Percentiles rank a stretch among this genome's conserved stretches.
Evolutionary conservation across 2,113 vertebrate species (phyloP).

Genomic region (Neodon shergylaensis): DNA sequence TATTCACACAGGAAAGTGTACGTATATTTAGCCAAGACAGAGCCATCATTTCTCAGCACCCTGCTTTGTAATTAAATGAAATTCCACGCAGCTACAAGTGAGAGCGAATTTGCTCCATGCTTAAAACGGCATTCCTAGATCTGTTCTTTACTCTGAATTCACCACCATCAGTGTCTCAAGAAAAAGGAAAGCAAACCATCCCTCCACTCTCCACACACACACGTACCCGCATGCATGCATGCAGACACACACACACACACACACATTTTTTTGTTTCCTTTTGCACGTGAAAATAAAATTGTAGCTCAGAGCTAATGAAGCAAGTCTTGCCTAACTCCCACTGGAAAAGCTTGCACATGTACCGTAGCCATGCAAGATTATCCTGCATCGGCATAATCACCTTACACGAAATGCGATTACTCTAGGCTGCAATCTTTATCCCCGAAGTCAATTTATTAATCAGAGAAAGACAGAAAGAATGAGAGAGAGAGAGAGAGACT

Average conservation of each 20-base stretch:
- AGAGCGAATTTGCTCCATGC: slow-evolving; percentile 59
- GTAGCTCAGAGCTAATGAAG: slow-evolving; percentile 79
- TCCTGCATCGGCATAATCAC: slow-evolving; percentile 78
- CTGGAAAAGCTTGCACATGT: slow-evolving; percentile 77
- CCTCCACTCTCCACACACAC: neutral
- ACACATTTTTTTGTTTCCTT: slow-evolving; percentile 13
- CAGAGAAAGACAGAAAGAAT: slow-evolving; percentile 84
- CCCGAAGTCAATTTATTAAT: slow-evolving; percentile 83
- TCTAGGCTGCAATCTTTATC: slow-evolving; percentile 76
- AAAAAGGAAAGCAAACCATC: slow-evolving; percentile 51
- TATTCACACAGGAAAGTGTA: neutral
- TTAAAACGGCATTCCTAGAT: slow-evolving; percentile 41
- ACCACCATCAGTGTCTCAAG: slow-evolving; percentile 45
- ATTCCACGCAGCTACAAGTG: slow-evolving; percentile 82
- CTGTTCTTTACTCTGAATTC: slow-evolving; percentile 35
- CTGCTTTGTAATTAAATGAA: slow-evolving; percentile 72
- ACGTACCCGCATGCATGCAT: neutral
- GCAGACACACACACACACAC: neutral
- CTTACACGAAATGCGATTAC: slow-evolving; percentile 68
- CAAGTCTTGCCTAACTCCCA: slow-evolving; percentile 73
- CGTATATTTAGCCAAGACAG: neutral
- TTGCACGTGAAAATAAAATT: slow-evolving; percentile 79
- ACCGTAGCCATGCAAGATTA: slow-evolving; percentile 42
- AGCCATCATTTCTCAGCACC: slow-evolving; percentile 11
- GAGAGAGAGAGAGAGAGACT: slow-evolving; percentile 81